Conservation (phyloP, 2,888 invertebrate species). For the Melanotus villosus region DNA sequence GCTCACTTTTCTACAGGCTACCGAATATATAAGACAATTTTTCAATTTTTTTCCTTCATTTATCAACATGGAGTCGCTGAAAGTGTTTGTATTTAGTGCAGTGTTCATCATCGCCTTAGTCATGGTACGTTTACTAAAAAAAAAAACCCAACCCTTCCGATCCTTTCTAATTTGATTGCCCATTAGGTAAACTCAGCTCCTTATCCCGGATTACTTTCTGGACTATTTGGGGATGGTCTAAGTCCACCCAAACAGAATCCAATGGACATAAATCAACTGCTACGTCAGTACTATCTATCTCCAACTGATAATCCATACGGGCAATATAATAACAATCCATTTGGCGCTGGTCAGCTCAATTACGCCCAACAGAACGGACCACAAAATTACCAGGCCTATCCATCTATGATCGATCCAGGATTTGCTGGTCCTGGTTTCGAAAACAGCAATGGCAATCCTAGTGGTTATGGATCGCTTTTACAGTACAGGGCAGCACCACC, state of each 20-base stretch:
- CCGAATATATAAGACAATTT: constrained; percentile 15
- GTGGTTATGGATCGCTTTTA: too few relatives aligned
- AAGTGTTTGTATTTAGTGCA: constrained; percentile 4
- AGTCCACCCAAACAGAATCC: neutral
- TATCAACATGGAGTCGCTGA: neutral
- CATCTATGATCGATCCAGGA: too few relatives aligned
- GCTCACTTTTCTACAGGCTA: neutral
- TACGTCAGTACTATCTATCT: neutral
- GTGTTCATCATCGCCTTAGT: neutral
- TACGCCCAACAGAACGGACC: too few relatives aligned
- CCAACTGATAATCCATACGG: neutral
- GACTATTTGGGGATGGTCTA: neutral
- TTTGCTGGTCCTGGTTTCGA: too few relatives aligned
- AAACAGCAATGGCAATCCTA: too few relatives aligned
- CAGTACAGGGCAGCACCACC: too few relatives aligned
- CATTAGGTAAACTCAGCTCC: neutral
- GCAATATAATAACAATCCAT: neutral
- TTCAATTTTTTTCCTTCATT: neutral
- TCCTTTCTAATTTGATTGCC: too few relatives aligned
- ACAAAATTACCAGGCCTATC: too few relatives aligned
- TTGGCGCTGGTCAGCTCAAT: neutral
- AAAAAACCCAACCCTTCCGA: too few relatives aligned
- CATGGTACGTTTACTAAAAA: neutral
- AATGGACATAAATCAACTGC: neutral
- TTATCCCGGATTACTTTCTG: neutral